These are phyloP conservation scores for Calliphora vomitoria DNA, from an alignment of 2,888 invertebrate genomes.

Conservation along the genomic window DNA sequence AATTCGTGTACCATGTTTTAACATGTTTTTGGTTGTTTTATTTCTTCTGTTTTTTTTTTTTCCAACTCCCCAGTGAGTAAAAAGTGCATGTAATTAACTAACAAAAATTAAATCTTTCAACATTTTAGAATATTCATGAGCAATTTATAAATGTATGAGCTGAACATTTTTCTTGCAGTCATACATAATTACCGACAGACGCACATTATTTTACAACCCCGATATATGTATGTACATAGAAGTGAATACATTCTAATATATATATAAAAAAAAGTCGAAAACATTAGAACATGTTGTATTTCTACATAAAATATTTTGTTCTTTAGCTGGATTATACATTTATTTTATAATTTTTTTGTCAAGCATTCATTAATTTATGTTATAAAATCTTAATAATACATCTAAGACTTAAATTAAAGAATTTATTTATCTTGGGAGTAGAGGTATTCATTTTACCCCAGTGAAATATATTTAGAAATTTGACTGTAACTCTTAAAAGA, in stretches of 20 bases:
- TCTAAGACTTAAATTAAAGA: slow-evolving; percentile 37
- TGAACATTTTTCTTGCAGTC: not conserved
- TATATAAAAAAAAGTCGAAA: not conserved
- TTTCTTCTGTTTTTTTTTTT: not conserved
- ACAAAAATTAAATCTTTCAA: slow-evolving; percentile 60
- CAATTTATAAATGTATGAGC: slow-evolving; percentile 46
- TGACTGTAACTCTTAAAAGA: not conserved
- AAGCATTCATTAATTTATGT: slow-evolving; percentile 33
- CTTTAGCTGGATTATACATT: not conserved
- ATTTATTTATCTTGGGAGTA: not conserved
- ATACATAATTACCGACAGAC: slow-evolving; percentile 2
- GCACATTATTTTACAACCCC: not conserved
- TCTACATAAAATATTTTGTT: not conserved
- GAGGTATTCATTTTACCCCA: not conserved
- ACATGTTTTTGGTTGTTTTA: slow-evolving; percentile 16
- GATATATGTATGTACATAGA: no score
- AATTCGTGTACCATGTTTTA: not conserved
- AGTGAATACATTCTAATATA: not conserved
- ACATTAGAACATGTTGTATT: no score
- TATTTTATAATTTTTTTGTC: not conserved
- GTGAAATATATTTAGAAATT: not conserved
- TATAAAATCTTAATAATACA: slow-evolving; percentile 49
- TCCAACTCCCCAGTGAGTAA: slow-evolving; percentile 6
- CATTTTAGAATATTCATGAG: slow-evolving; percentile 66
- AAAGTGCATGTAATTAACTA: slow-evolving; percentile 59